Conservation (phyloP, 2,113 vertebrate species). For the Charadrius vociferus region DNA sequence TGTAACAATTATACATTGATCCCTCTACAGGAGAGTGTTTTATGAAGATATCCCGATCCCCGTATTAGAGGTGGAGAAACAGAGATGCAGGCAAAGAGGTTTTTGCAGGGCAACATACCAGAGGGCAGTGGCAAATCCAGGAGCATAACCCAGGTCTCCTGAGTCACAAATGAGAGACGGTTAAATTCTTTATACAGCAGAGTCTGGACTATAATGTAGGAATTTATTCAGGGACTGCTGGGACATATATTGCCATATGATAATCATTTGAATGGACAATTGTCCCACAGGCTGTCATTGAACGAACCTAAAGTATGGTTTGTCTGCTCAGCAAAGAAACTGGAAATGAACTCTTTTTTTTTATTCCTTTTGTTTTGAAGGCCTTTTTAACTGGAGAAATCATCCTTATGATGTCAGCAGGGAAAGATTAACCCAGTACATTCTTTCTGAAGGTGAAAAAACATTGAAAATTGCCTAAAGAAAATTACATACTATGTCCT, state of each 20-base stretch:
- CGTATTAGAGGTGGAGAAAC: not conserved
- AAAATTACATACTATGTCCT: conserved; percentile 10
- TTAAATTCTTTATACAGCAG: not conserved
- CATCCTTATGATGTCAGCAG: not conserved
- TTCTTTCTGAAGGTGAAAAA: conserved; percentile 33
- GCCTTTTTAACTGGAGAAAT: not conserved
- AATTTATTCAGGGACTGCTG: conserved; percentile 6
- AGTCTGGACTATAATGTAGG: not conserved
- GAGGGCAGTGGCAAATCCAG: not conserved
- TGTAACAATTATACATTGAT: not conserved
- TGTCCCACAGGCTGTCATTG: conserved; percentile 36
- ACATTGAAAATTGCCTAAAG: conserved; percentile 32
- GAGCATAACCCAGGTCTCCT: not conserved
- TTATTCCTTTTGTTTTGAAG: conserved; percentile 15
- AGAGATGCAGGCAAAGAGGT: not conserved
- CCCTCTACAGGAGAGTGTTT: not conserved
- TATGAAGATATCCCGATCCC: not conserved
- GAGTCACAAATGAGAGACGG: not conserved
- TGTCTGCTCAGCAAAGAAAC: conserved; percentile 7
- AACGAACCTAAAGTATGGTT: not conserved
- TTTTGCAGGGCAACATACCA: not conserved
- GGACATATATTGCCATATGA: not conserved
- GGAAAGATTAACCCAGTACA: not conserved
- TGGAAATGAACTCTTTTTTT: not conserved
- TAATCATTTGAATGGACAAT: not conserved